phyloP scores from a whole-genome alignment of 2,888 invertebrate species.

The Caenorhabditis macrosperma region DNA sequence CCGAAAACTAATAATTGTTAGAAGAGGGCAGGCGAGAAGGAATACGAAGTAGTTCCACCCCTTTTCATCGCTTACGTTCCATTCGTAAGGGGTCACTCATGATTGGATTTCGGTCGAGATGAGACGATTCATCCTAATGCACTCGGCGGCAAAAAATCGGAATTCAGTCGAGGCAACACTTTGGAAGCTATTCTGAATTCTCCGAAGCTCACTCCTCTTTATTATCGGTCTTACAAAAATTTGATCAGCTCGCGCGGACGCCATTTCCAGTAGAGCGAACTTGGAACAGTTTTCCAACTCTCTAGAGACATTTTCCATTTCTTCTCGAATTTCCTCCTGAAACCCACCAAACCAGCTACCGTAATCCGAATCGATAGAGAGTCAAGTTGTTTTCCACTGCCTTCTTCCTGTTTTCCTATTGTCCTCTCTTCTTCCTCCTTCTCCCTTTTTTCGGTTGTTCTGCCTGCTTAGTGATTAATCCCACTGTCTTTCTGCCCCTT shows the following conservation, averaged over 20 bases:
- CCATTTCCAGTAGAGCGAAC: too few relatives aligned
- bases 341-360: too few relatives aligned
- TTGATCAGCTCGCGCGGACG: too few relatives aligned
- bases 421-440: neutral
- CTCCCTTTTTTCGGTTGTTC: neutral
- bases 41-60: neutral
- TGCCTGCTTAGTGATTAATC: constrained; percentile 29
- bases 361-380: too few relatives aligned
- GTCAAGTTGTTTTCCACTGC: neutral
- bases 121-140: neutral
- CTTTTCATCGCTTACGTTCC: constrained; percentile 36
- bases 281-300: too few relatives aligned
- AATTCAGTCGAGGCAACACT: too few relatives aligned
- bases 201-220: too few relatives aligned
- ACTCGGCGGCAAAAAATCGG: neutral
- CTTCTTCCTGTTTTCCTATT: neutral
- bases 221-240: too few relatives aligned
- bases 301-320: too few relatives aligned
- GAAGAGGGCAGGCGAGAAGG: too few relatives aligned
- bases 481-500: constrained; percentile 6
- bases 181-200: too few relatives aligned
- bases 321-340: too few relatives aligned
- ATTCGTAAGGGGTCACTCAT: neutral
- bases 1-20: constrained; percentile 34
- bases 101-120: constrained; percentile 1